A percentile compares a stretch with the other conserved stretches of the same genome.
These are phyloP conservation scores for Brachionus manjavacas DNA, from an alignment of 1,140 invertebrate species.

Conservation along the genomic window DNA sequence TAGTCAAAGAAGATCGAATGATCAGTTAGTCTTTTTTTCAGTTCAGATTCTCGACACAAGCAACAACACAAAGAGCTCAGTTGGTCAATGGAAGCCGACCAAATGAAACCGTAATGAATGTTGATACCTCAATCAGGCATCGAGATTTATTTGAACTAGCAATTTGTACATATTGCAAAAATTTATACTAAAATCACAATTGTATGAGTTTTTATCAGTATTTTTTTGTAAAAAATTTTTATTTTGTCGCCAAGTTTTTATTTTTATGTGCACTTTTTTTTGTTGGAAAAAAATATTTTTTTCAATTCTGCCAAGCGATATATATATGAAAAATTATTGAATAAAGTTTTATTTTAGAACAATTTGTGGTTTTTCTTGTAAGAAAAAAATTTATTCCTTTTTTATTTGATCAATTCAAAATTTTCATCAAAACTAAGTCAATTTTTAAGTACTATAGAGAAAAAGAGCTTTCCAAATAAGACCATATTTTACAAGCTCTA, in stretches of 20 bases:
- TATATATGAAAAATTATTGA: neutral
- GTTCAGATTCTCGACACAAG: neutral
- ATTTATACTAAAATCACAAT: neutral
- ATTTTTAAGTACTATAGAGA: too few relatives aligned
- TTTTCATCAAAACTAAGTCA: too few relatives aligned
- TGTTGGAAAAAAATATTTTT: neutral
- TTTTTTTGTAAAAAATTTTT: neutral
- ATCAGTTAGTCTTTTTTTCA: neutral
- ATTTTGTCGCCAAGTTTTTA: neutral
- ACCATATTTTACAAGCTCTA: too few relatives aligned
- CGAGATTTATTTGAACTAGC: neutral
- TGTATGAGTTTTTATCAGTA: neutral
- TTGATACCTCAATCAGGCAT: neutral
- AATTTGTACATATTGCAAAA: neutral
- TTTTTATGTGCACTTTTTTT: neutral
- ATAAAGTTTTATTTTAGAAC: neutral
- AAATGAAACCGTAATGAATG: neutral
- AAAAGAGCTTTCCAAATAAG: too few relatives aligned
- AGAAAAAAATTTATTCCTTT: too few relatives aligned
- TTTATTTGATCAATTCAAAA: too few relatives aligned
- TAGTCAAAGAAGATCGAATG: constrained; percentile 39
- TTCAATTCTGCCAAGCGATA: neutral
- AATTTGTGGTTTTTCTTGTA: too few relatives aligned
- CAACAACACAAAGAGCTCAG: neutral
- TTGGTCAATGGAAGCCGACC: neutral